A percentile compares a stretch with the other conserved stretches of the same genome.
Evolutionary conservation across 1,140 invertebrate species (phyloP).

Genomic region (Ladona fulva): DNA sequence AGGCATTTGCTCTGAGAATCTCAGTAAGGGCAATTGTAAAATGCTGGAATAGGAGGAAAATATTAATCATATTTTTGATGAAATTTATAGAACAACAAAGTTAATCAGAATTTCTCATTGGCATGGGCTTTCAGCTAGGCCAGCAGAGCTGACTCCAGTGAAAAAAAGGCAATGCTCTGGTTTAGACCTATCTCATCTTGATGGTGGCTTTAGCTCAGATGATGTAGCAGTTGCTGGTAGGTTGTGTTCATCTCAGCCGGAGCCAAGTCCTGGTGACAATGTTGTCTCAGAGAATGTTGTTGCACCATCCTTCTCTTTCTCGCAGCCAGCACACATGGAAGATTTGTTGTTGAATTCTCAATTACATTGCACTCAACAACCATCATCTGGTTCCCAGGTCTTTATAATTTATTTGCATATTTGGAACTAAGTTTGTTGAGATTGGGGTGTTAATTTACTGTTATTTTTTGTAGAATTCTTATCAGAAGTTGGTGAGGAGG

Average conservation of each 20-base stretch:
- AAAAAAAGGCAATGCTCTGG: slow-evolving; percentile 25
- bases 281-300: not conserved
- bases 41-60: too few relatives aligned
- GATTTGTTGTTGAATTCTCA: slow-evolving; percentile 73
- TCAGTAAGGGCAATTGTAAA: too few relatives aligned
- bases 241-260: slow-evolving; percentile 35
- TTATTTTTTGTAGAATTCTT: slow-evolving; percentile 42
- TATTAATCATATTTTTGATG: too few relatives aligned
- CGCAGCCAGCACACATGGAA: slow-evolving; percentile 75
- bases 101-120: too few relatives aligned
- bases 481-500: slow-evolving; percentile 74
- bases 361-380: slow-evolving; percentile 50
- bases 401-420: not conserved
- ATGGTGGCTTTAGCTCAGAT: slow-evolving; percentile 29
- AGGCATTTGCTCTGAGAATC: too few relatives aligned
- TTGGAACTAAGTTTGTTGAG: not conserved
- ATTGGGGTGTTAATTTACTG: slow-evolving; percentile 11
- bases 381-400: slow-evolving; percentile 32
- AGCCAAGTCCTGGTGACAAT: slow-evolving; percentile 25
- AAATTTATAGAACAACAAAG: too few relatives aligned
- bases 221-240: slow-evolving; percentile 29
- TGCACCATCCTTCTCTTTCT: slow-evolving; percentile 54
- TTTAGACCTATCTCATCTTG: slow-evolving; percentile 27
- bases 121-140: not conserved
- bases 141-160: slow-evolving; percentile 21